phyloP scores from a whole-genome alignment of 2,797 vertebrate genomes.

The Onychomys arenicola region DNA sequence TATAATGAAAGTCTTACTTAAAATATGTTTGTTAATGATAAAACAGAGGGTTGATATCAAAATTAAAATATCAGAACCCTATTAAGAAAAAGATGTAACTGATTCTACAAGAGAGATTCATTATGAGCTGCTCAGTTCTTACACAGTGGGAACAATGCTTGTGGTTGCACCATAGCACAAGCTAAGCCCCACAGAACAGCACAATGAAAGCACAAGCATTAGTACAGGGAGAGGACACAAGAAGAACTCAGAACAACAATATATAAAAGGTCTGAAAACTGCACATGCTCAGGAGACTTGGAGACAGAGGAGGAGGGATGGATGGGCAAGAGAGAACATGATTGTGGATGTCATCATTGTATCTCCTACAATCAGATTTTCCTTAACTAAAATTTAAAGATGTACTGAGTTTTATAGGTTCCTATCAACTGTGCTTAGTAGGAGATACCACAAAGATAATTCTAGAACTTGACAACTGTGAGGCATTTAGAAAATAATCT shows the following conservation, averaged over 20 bases:
- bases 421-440: not conserved
- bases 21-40: not conserved
- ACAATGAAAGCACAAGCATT: not conserved
- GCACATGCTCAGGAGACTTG: not conserved
- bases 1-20: not conserved
- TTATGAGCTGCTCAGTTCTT: not conserved
- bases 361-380: not conserved
- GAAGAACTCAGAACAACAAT: not conserved
- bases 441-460: not conserved
- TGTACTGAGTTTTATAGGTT: not conserved
- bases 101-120: not conserved
- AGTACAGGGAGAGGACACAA: not conserved
- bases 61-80: not conserved
- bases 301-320: not conserved
- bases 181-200: not conserved
- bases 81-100: constrained; percentile 21
- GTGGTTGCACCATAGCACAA: not conserved
- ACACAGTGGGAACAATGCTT: not conserved
- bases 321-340: too few species aligned
- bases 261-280: constrained; percentile 23
- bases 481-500: not conserved
- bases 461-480: not conserved
- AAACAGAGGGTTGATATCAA: not conserved
- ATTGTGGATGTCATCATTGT: not conserved
- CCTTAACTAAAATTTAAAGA: not conserved